Conservation (phyloP, 2,113 vertebrate genomes). For the Meriones unguiculatus region DNA sequence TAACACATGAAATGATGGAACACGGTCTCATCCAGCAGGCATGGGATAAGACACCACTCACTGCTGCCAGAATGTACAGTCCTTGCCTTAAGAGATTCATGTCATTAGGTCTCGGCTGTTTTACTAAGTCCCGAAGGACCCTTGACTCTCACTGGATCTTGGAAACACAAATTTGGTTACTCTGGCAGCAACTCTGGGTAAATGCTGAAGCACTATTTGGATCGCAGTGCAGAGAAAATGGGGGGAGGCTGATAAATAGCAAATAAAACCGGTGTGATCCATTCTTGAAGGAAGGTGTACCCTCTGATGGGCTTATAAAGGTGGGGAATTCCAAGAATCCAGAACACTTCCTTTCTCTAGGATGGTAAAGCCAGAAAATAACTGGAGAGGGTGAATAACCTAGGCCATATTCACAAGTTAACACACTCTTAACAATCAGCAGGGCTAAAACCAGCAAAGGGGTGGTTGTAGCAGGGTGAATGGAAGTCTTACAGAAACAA, state of each 20-base stretch:
- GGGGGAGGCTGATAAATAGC: background rate
- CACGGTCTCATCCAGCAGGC: background rate
- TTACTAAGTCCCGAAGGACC: background rate
- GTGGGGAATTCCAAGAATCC: slow-evolving; percentile 29
- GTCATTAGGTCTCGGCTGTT: background rate
- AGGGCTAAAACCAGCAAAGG: background rate
- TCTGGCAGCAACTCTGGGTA: background rate
- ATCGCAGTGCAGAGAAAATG: background rate
- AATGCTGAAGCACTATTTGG: slow-evolving; percentile 8
- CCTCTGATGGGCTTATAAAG: background rate
- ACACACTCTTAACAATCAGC: too few species aligned
- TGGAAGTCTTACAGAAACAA: background rate
- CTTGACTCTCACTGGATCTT: background rate
- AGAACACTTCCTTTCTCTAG: background rate
- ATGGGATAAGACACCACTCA: background rate
- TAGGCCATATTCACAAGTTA: too few species aligned
- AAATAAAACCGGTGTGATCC: background rate
- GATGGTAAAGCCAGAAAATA: slow-evolving; percentile 27
- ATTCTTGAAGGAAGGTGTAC: background rate
- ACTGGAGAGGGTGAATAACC: background rate
- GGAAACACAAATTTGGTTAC: background rate
- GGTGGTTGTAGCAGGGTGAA: background rate
- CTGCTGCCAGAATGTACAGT: background rate
- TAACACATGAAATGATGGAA: background rate
- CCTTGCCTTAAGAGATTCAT: background rate